Evolutionary conservation across 1,140 invertebrate genomes (phyloP).

Genomic region (Wasmannia auropunctata): DNA sequence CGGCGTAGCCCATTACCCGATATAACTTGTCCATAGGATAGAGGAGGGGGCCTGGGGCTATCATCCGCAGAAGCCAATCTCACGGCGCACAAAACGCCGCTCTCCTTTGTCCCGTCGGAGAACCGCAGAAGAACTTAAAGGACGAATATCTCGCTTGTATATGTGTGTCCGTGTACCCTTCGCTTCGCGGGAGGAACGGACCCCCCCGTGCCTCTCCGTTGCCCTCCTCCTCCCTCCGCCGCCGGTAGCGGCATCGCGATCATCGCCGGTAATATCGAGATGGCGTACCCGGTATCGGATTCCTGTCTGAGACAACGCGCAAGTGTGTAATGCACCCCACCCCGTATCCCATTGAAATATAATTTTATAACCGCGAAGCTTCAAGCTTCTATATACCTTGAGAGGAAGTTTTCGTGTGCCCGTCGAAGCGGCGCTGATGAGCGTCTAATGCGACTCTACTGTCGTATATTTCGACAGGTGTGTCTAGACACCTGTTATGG

Average conservation of each 20-base stretch:
- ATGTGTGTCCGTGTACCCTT: not conserved
- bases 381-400: not conserved
- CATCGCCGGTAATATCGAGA: slow-evolving; percentile 25
- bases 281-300: slow-evolving; percentile 15
- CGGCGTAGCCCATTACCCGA: slow-evolving; percentile 72
- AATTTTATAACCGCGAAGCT: slow-evolving; percentile 14
- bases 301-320: slow-evolving; percentile 30
- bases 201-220: not conserved
- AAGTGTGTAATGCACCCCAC: not conserved
- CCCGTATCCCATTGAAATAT: not conserved
- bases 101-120: slow-evolving; percentile 65
- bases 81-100: slow-evolving; percentile 76
- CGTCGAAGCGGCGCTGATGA: not conserved
- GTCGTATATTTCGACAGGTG: slow-evolving; percentile 7
- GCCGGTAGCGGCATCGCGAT: slow-evolving; percentile 13
- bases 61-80: slow-evolving; percentile 83
- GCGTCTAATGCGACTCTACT: not conserved
- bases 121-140: slow-evolving; percentile 47
- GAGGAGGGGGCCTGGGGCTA: slow-evolving; percentile 75
- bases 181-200: slow-evolving; percentile 23
- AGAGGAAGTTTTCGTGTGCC: not conserved
- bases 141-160: slow-evolving; percentile 16
- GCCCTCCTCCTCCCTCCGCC: not conserved
- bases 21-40: slow-evolving; percentile 79
- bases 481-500: slow-evolving; percentile 9